A percentile compares a stretch with the other conserved stretches of the same genome.
phyloP scores from a whole-genome alignment of 2,797 vertebrate genomes.

The Picus viridis region DNA sequence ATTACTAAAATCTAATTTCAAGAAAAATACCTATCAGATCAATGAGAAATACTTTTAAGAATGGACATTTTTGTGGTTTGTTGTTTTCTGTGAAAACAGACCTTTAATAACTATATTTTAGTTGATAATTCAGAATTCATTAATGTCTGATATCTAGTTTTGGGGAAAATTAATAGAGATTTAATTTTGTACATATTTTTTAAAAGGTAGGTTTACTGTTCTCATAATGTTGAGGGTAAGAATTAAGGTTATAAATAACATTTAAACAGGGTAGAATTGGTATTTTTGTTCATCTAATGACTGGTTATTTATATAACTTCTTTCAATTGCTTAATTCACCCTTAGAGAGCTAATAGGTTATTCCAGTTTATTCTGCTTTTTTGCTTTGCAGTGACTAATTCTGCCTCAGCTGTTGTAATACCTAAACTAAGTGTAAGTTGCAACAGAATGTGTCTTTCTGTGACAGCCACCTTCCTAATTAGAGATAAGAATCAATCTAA shows the following conservation, averaged over 20 bases:
- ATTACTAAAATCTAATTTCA: background rate
- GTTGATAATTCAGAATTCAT: background rate
- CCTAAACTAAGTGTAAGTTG: background rate
- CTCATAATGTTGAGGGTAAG: background rate
- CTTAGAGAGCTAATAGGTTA: slow-evolving; percentile 8
- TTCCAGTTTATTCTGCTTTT: slow-evolving; percentile 35
- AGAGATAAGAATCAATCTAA: slow-evolving; percentile 46
- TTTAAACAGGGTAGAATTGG: background rate
- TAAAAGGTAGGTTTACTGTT: background rate
- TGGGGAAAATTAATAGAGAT: background rate
- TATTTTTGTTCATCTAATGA: slow-evolving; percentile 10
- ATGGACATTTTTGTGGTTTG: background rate
- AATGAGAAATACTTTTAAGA: background rate
- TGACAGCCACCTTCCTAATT: slow-evolving; percentile 59
- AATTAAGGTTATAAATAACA: background rate
- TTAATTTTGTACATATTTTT: background rate
- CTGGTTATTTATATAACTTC: background rate
- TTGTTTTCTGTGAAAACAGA: background rate
- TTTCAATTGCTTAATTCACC: slow-evolving; percentile 18
- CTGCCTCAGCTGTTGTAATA: slow-evolving; percentile 43
- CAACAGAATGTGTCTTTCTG: background rate
- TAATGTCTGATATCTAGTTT: background rate
- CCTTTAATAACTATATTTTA: background rate
- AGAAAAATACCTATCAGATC: background rate
- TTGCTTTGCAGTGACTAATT: slow-evolving; percentile 57